These are phyloP conservation scores for Scolanthus callimorphus DNA, from an alignment of 92 coral and sea anemone genomes.

Conservation along the genomic window DNA sequence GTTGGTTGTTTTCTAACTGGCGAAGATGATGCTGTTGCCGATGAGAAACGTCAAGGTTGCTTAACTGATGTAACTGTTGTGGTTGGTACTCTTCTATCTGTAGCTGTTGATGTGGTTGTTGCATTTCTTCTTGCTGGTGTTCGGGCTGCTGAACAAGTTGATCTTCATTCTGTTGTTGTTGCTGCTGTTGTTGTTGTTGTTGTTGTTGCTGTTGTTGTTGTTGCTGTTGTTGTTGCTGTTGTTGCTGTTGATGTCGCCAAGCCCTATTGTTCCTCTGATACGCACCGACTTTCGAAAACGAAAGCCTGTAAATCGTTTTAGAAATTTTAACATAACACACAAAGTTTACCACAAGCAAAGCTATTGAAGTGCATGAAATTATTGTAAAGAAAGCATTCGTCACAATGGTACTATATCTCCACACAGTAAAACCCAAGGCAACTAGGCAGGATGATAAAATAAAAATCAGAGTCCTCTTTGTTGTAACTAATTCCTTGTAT, in stretches of 20 bases:
- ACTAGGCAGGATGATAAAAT: background rate
- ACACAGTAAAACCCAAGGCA: background rate
- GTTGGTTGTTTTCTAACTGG: background rate
- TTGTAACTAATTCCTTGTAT: slow-evolving; percentile 2
- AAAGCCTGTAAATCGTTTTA: background rate
- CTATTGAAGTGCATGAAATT: background rate
- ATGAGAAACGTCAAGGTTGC: background rate
- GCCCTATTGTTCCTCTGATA: background rate
- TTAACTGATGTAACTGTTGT: too few relatives aligned
- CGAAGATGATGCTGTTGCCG: background rate
- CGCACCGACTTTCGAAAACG: background rate
- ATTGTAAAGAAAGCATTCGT: background rate
- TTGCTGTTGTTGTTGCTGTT: background rate
- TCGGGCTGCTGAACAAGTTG: background rate
- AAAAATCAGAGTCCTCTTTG: background rate
- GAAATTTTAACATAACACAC: background rate
- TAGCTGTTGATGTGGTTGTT: background rate
- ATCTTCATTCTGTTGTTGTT: background rate
- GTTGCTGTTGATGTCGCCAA: background rate
- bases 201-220: background rate
- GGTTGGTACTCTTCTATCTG: background rate
- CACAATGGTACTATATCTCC: background rate
- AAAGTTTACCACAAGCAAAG: background rate
- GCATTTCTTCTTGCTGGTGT: background rate
- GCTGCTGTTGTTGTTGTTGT: background rate